These are phyloP conservation scores for Allobates femoralis DNA, from an alignment of 2,797 vertebrate genomes.

Conservation along the genomic window DNA sequence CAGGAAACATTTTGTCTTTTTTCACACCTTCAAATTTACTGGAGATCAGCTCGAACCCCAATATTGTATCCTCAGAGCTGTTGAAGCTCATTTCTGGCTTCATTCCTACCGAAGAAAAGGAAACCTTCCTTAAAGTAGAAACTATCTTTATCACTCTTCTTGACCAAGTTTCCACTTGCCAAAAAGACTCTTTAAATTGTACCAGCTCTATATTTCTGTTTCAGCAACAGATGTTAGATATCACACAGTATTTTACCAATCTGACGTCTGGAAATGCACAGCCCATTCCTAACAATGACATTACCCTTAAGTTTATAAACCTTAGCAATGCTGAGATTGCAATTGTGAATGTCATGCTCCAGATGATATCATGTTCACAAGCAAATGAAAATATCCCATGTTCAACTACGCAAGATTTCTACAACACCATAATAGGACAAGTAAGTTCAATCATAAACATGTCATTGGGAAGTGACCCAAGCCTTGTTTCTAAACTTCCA, in stretches of 20 bases:
- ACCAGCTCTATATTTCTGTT: neutral
- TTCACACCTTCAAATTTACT: conserved; percentile 41
- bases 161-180: conserved; percentile 33
- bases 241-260: neutral
- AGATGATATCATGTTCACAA: conserved; percentile 37
- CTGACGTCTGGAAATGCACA: neutral
- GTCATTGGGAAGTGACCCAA: neutral
- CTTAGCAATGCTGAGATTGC: conserved; percentile 11
- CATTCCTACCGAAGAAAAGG: conserved; percentile 21
- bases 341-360: conserved; percentile 30
- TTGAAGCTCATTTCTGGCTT: conserved; percentile 30
- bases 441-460: conserved; percentile 3
- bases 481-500: neutral
- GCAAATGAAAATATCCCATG: neutral
- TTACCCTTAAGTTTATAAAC: neutral
- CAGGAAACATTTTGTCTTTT: conserved; percentile 22
- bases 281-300: neutral
- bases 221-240: conserved; percentile 14
- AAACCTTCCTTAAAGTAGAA: conserved; percentile 18
- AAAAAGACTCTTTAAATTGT: conserved; percentile 25
- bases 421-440: conserved; percentile 6
- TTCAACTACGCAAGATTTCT: neutral
- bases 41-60: neutral
- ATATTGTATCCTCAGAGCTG: neutral
- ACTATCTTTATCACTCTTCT: conserved; percentile 22